A percentile compares a stretch with the other conserved stretches of the same genome.
Conservation (phyloP, 1,140 invertebrate species). For the Acromyrmex heyeri region DNA sequence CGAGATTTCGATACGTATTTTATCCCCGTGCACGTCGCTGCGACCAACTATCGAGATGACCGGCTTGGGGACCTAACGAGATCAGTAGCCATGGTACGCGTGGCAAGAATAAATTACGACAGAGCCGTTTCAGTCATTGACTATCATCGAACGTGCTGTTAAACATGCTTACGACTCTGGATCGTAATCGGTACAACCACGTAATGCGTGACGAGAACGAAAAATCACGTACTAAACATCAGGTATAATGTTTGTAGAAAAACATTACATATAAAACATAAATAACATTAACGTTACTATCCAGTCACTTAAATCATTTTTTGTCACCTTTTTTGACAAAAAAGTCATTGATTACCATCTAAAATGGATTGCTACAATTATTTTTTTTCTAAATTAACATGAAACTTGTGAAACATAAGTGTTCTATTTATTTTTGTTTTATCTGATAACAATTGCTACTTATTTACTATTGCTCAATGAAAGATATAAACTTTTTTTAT, state of each 20-base stretch:
- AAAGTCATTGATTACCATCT: too few relatives aligned
- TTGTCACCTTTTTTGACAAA: too few relatives aligned
- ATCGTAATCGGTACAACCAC: neutral
- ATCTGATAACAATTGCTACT: too few relatives aligned
- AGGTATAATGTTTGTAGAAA: neutral
- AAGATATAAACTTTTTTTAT: too few relatives aligned
- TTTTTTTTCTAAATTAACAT: too few relatives aligned
- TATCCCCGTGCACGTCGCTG: slow-evolving; percentile 62
- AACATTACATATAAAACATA: neutral
- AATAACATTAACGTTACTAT: too few relatives aligned
- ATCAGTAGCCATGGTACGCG: slow-evolving; percentile 64
- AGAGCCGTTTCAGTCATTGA: slow-evolving; percentile 64
- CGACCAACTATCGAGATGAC: slow-evolving; percentile 67
- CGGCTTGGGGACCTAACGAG: slow-evolving; percentile 66
- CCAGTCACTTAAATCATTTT: too few relatives aligned
- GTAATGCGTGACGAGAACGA: neutral
- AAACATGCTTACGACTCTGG: slow-evolving; percentile 56
- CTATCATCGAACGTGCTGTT: slow-evolving; percentile 60
- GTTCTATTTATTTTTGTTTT: too few relatives aligned
- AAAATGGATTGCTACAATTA: too few relatives aligned
- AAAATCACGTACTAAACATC: neutral
- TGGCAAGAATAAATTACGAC: slow-evolving; percentile 72
- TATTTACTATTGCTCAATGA: too few relatives aligned
- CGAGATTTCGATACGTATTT: slow-evolving; percentile 59
- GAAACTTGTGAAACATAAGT: too few relatives aligned